These are phyloP conservation scores for Anas bahamensis DNA, from an alignment of 2,797 vertebrate genomes.

Conservation along the genomic window DNA sequence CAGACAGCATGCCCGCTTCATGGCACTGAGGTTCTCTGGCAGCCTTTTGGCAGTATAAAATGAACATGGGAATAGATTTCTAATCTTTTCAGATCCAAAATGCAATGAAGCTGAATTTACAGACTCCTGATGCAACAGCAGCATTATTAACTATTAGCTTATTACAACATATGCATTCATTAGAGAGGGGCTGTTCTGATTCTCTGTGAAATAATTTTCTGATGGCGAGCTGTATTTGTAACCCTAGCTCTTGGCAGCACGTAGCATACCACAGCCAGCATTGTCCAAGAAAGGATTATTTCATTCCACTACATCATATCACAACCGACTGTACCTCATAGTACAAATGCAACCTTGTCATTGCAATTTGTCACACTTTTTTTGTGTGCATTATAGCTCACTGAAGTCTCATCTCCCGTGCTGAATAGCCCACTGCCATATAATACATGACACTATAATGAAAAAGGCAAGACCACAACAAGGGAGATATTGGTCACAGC, in stretches of 20 bases:
- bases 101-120: background rate
- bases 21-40: background rate
- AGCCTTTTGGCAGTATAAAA: background rate
- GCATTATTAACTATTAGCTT: conserved; percentile 31
- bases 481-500: conserved; percentile 29
- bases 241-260: background rate
- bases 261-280: background rate
- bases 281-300: conserved; percentile 52
- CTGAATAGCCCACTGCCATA: conserved; percentile 56
- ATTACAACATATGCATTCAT: background rate
- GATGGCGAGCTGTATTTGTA: background rate
- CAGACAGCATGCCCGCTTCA: background rate
- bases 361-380: conserved; percentile 62
- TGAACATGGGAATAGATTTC: conserved; percentile 7
- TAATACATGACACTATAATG: conserved; percentile 49
- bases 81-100: conserved; percentile 32
- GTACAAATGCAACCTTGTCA: conserved; percentile 66
- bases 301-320: conserved; percentile 59
- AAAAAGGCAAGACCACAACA: conserved; percentile 52
- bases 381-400: conserved; percentile 62
- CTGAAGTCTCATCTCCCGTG: conserved; percentile 52
- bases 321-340: conserved; percentile 51
- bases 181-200: background rate
- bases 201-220: conserved; percentile 13
- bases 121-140: background rate